Evolutionary conservation across 2,797 vertebrate genomes (phyloP).

Genomic region (Taenioides sp.): DNA sequence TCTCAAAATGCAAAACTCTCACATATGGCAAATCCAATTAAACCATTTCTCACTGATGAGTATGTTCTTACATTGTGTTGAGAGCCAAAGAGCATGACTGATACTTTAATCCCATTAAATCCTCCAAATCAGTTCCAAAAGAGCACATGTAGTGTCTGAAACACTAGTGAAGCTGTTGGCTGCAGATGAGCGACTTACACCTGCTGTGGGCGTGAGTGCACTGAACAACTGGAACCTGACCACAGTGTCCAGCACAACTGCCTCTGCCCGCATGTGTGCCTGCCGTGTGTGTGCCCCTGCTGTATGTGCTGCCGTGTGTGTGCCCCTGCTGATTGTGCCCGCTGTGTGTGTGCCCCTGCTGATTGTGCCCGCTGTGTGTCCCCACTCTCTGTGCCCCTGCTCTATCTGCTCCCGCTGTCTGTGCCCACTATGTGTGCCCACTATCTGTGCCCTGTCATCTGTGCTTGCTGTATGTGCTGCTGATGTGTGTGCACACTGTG

Average conservation of each 20-base stretch:
- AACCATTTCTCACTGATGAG: constrained; percentile 21
- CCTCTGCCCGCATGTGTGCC: constrained; percentile 19
- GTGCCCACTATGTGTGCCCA: no score
- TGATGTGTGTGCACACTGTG: no score
- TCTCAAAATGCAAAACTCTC: constrained; percentile 12
- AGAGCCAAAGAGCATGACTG: constrained; percentile 27
- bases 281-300: no score
- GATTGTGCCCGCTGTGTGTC: no score
- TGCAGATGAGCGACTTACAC: constrained; percentile 64
- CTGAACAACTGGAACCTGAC: constrained; percentile 77
- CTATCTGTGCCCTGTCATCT: no score
- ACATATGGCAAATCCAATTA: constrained; percentile 17
- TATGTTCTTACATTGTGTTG: constrained; percentile 14
- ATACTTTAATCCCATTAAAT: constrained; percentile 48
- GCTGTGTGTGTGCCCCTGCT: no score
- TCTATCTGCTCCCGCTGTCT: no score
- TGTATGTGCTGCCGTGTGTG: no score
- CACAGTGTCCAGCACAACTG: constrained; percentile 45
- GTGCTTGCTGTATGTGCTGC: no score
- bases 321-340: no score
- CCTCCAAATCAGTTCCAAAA: constrained; percentile 63
- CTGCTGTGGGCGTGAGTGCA: constrained; percentile 76
- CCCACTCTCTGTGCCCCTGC: no score
- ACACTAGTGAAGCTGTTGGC: constrained; percentile 78
- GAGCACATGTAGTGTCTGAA: constrained; percentile 41